Conservation (phyloP, 2,888 invertebrate genomes). For the Alviniconcha strummeri region DNA sequence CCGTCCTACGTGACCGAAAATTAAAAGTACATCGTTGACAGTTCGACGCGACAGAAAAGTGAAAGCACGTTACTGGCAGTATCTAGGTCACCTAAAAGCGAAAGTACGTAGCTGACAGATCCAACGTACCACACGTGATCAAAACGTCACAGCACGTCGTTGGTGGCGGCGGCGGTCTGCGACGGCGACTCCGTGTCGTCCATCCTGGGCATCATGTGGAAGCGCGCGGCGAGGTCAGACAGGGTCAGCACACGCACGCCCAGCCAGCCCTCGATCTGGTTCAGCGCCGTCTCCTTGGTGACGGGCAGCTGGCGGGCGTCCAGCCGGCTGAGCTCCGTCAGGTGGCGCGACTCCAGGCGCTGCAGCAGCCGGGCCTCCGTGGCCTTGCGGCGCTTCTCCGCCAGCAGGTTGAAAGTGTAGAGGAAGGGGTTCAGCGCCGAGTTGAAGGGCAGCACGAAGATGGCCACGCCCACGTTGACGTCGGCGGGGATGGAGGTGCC, state of each 20-base stretch:
- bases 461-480: slow-evolving; percentile 21
- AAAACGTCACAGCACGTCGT: too few relatives aligned
- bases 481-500: slow-evolving; percentile 23
- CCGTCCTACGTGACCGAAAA: too few relatives aligned
- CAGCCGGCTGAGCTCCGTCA: slow-evolving; percentile 10
- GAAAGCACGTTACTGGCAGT: too few relatives aligned
- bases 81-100: too few relatives aligned
- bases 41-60: too few relatives aligned
- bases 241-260: slow-evolving; percentile 10
- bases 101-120: too few relatives aligned
- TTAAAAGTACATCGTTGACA: too few relatives aligned
- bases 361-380: slow-evolving; percentile 17
- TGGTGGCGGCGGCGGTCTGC: too few relatives aligned
- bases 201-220: slow-evolving; percentile 24
- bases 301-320: neutral
- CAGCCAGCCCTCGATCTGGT: slow-evolving; percentile 27
- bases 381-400: slow-evolving; percentile 25
- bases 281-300: slow-evolving; percentile 22
- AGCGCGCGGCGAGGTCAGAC: slow-evolving; percentile 19
- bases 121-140: too few relatives aligned
- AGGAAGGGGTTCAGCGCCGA: slow-evolving; percentile 32
- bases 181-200: neutral
- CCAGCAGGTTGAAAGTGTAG: slow-evolving; percentile 28
- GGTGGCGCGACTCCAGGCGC: slow-evolving; percentile 24
- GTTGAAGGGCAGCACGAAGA: slow-evolving; percentile 32